Evolutionary conservation across 2,113 vertebrate genomes (phyloP).

Genomic region (Electrona antarctica): DNA sequence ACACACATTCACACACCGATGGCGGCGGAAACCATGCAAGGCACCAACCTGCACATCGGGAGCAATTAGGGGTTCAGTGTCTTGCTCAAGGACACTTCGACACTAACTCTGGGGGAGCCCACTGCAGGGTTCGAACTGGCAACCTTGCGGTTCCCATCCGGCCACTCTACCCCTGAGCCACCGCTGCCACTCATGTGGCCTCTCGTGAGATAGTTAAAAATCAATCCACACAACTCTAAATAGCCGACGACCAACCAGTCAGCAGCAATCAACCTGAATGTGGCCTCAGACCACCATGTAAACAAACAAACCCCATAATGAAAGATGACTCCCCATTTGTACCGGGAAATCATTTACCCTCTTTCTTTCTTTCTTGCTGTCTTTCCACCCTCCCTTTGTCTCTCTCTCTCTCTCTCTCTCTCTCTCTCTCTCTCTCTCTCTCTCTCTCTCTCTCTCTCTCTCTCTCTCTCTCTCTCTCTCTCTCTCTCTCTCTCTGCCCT

Average conservation of each 20-base stretch:
- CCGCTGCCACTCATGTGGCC: slow-evolving; percentile 24
- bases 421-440: background rate
- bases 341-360: slow-evolving; percentile 33
- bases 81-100: too few species aligned
- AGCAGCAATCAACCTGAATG: slow-evolving; percentile 65
- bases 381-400: slow-evolving; percentile 2
- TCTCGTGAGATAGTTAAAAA: slow-evolving; percentile 68
- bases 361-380: slow-evolving; percentile 4
- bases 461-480: too few species aligned
- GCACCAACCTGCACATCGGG: too few species aligned
- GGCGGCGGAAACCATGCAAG: too few species aligned
- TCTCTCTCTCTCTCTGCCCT: slow-evolving; percentile 5
- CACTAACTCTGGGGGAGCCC: too few species aligned
- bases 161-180: too few species aligned
- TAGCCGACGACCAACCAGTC: slow-evolving; percentile 53
- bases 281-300: slow-evolving; percentile 36
- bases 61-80: too few species aligned
- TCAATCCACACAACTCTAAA: slow-evolving; percentile 56
- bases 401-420: background rate
- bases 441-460: background rate
- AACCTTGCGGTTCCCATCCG: too few species aligned
- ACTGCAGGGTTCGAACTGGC: too few species aligned
- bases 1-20: too few species aligned
- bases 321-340: slow-evolving; percentile 40
- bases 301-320: slow-evolving; percentile 62